phyloP scores from a whole-genome alignment of 2,888 invertebrate species.

The Candidula unifasciata region DNA sequence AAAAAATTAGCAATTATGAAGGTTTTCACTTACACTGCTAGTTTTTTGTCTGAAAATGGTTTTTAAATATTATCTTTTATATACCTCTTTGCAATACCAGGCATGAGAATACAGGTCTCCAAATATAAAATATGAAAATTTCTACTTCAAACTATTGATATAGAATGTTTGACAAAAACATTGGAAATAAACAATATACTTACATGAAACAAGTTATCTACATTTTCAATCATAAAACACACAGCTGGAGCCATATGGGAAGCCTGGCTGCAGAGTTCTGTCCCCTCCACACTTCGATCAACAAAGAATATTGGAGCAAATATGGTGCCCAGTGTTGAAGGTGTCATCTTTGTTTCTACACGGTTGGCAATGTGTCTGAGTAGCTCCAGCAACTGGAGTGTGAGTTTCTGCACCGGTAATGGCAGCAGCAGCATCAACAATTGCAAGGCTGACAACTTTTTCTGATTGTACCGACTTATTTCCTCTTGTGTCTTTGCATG shows the following conservation, averaged over 20 bases:
- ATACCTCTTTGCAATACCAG: too few species aligned
- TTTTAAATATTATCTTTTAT: too few species aligned
- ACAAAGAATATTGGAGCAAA: constrained; percentile 49
- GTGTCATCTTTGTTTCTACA: constrained; percentile 49
- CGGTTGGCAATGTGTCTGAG: constrained; percentile 26
- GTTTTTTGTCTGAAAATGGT: too few species aligned
- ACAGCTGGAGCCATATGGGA: constrained; percentile 29
- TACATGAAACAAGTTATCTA: constrained; percentile 42
- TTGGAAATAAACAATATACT: background rate
- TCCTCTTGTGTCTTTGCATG: constrained; percentile 41
- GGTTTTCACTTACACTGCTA: too few species aligned
- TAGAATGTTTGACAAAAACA: background rate
- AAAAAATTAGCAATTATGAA: too few species aligned
- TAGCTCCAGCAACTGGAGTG: constrained; percentile 17
- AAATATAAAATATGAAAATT: too few species aligned
- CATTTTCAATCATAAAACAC: constrained; percentile 47
- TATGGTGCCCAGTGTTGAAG: constrained; percentile 45
- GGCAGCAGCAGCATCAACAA: constrained; percentile 46
- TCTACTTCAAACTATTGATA: too few species aligned
- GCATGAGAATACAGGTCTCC: too few species aligned
- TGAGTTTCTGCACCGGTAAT: constrained; percentile 20
- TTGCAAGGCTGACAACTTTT: constrained; percentile 47
- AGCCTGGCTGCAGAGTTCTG: constrained; percentile 6
- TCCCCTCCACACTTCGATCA: constrained; percentile 27
- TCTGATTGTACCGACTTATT: constrained; percentile 1